phyloP scores from a whole-genome alignment of 2,888 invertebrate genomes.

The Eilema depressum region DNA sequence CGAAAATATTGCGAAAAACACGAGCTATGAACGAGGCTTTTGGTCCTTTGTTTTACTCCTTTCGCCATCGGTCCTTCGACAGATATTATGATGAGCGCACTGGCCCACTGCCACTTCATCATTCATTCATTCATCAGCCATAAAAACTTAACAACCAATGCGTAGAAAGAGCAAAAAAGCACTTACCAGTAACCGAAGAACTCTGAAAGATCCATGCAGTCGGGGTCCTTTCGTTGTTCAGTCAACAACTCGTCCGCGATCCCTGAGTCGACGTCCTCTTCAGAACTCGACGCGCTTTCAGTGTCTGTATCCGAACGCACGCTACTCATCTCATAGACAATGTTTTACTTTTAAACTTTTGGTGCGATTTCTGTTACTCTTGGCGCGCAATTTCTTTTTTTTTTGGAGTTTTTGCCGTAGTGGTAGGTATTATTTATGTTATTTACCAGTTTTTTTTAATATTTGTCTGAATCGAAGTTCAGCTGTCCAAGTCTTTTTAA shows the following conservation, averaged over 20 bases:
- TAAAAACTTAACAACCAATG: no score
- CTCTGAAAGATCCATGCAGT: conserved; percentile 81
- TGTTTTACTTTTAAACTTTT: conserved; percentile 14
- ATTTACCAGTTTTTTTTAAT: neutral
- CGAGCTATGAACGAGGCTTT: no score
- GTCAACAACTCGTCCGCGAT: conserved; percentile 72
- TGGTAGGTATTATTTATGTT: neutral
- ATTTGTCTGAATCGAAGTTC: neutral
- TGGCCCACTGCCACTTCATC: no score
- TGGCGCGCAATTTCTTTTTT: neutral
- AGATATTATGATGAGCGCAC: no score
- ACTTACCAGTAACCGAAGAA: conserved; percentile 82
- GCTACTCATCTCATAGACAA: conserved; percentile 62
- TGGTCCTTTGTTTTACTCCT: no score
- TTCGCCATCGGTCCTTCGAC: no score
- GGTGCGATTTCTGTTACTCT: conserved; percentile 7
- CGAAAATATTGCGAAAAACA: no score
- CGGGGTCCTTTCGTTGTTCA: conserved; percentile 57
- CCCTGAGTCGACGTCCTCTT: conserved; percentile 81
- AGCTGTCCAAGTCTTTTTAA: no score
- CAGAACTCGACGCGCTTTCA: conserved; percentile 67
- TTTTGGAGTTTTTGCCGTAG: neutral
- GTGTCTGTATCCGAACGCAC: conserved; percentile 59
- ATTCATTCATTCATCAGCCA: no score
- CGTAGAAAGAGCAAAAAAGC: neutral